These are phyloP conservation scores for Microcebus griseorufus DNA, from an alignment of 2,113 vertebrate species.

Conservation along the genomic window DNA sequence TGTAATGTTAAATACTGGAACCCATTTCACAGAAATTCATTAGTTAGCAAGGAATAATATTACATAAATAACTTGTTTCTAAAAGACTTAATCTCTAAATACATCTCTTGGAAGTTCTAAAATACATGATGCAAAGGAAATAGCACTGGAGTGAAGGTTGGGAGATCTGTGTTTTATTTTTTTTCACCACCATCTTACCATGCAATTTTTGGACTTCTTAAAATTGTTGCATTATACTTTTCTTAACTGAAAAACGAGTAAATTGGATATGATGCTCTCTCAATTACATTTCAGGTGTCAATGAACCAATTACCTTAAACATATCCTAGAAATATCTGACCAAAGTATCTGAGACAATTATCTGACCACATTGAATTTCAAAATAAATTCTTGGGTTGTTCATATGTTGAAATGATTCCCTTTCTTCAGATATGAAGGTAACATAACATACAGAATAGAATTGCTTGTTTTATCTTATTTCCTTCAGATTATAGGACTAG, in stretches of 20 bases:
- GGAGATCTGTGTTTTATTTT: not conserved
- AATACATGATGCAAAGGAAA: not conserved
- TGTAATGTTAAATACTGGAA: not conserved
- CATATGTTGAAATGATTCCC: not conserved
- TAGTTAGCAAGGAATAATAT: not conserved
- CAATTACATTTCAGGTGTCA: not conserved
- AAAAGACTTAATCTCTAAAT: not conserved
- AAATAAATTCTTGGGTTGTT: not conserved
- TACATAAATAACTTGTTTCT: conserved; percentile 1
- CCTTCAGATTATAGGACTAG: not conserved
- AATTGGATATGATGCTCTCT: not conserved
- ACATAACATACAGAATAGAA: not conserved
- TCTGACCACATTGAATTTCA: not conserved
- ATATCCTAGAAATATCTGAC: not conserved
- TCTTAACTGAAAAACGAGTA: not conserved
- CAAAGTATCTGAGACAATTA: conserved; percentile 9
- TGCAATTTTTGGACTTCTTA: not conserved
- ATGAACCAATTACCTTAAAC: not conserved
- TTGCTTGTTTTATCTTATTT: not conserved
- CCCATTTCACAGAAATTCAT: not conserved
- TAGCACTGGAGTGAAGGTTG: not conserved
- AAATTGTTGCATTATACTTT: not conserved
- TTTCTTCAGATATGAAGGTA: not conserved
- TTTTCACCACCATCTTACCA: not conserved
- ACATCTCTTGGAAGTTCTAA: not conserved